phyloP scores from a whole-genome alignment of 1,140 invertebrate genomes.

The Drosophila malerkotliana region DNA sequence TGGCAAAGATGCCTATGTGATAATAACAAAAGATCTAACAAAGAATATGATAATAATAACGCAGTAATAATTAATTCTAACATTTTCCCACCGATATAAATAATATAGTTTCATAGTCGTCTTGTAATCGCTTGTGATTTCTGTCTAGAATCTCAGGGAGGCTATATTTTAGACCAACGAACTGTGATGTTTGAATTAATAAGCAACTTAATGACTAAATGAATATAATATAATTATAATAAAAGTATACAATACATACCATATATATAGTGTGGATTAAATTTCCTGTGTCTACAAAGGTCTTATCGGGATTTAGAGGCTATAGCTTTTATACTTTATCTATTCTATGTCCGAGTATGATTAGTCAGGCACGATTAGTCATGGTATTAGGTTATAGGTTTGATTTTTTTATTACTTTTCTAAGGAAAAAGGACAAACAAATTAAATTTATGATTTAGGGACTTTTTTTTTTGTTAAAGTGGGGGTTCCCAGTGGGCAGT shows the following conservation, averaged over 20 bases:
- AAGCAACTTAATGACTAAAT: not conserved
- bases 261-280: too few relatives aligned
- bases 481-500: too few relatives aligned
- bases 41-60: too few relatives aligned
- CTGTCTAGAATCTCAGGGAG: not conserved
- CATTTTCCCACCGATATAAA: not conserved
- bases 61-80: not conserved
- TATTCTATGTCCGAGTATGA: not conserved
- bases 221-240: too few relatives aligned
- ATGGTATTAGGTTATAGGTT: not conserved
- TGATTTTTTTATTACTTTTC: too few relatives aligned
- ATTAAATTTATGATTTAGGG: too few relatives aligned
- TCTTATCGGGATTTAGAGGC: not conserved
- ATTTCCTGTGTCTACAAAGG: too few relatives aligned
- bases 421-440: too few relatives aligned
- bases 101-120: too few relatives aligned
- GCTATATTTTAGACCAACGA: not conserved
- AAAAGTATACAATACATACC: too few relatives aligned
- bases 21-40: too few relatives aligned
- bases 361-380: constrained; percentile 15
- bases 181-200: not conserved
- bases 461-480: too few relatives aligned
- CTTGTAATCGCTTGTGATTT: not conserved
- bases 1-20: not conserved
- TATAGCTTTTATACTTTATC: not conserved